Base-by-base conservation (phyloP, 1,140 invertebrate genomes). In the Ephestia elutella region DNA sequence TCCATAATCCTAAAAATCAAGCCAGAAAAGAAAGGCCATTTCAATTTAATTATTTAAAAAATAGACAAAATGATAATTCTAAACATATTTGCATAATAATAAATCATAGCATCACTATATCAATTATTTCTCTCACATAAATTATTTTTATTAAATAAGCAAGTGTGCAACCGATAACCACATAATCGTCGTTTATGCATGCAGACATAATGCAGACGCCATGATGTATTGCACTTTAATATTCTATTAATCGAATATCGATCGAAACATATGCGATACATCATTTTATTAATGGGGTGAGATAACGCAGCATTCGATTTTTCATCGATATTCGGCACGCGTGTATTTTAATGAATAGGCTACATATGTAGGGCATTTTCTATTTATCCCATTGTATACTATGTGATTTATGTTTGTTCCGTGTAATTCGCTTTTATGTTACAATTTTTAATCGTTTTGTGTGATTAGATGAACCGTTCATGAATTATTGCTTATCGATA, bases 301-400 rank as follows among this genome's bases (percentile, higher is more conserved):
- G 70, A 76, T 67, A 69, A 68, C 80, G 78, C 78, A 25, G 20
- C 76, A 76, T 75, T 62, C 75, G 68, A 83, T 83, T 86, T 83
- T 80, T 84, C 76, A 75, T 71, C 72, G 69, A 76, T 77, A 66
- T 71, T 75, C 66, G 72, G 78, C 80, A 81, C 85, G 83, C 77
- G 80, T 71, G 73, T 62, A 70, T 77, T 76, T 75, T 85, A 75
- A 86, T 82, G 84, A 85, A 85, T 85, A 80, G 71, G 56, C 60
- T 75, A 80, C 80, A 75, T 13, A 18, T 75, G 63, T 70, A 68
- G 78, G 79, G 73, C 73, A 65, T 69, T 66, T 64, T 50, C 63
- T 67, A 78, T 74, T 79, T 73, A 78, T 66, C 67, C 10, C 65
- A 79, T 73, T 73, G 64, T 62, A 76, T 62, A 49, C 2, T 5